Base-by-base conservation (phyloP, 1,140 invertebrate genomes). In the Phortica variegata region DNA sequence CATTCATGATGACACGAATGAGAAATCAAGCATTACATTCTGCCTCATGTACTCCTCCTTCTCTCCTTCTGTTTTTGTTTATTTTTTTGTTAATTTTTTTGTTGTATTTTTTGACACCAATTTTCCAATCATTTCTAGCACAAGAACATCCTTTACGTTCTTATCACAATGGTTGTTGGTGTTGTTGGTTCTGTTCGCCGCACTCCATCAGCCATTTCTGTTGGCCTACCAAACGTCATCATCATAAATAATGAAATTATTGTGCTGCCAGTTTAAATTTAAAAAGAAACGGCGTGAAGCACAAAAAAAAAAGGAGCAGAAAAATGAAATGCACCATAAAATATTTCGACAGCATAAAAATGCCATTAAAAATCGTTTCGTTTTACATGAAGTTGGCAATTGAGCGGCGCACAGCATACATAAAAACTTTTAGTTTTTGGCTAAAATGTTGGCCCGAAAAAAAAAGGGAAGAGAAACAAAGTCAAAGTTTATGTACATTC, bases 161-260 rank as follows among this genome's bases (percentile, higher is more conserved):
- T 16, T 39, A 29, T 7, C 26, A 29, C 26, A 12, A 29, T 29
- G 26, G 6, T 29, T 29, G 26, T 29, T 29, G 26, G 6, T 29
- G 26, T 29, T 29, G 42, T n/a, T n/a, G n/a, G n/a, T n/a, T n/a
- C n/a, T n/a, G n/a, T n/a, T n/a, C n/a, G n/a, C n/a, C n/a, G n/a
- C n/a, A n/a, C n/a, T n/a, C 29, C 17, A 34, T 26, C 20, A 32
- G 23, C 15, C 23, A 16, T 23, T 40, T 33, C 43, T 56, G 43
- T 43, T 47, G 41, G 45, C 55, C 47, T 53, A 39, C 38, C 31
- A 43, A 43, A 39, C 47, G 42, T 63, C 63, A 68, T 68, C 65
- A 68, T 45, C 63, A 68, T 68, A 68, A 68, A 68, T 68, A 68
- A 68, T 58, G 54, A 52, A 68, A 68, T 68, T 68, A 68, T 63